Conservation (phyloP, 2,113 vertebrate species). For the Nibea coibor region DNA sequence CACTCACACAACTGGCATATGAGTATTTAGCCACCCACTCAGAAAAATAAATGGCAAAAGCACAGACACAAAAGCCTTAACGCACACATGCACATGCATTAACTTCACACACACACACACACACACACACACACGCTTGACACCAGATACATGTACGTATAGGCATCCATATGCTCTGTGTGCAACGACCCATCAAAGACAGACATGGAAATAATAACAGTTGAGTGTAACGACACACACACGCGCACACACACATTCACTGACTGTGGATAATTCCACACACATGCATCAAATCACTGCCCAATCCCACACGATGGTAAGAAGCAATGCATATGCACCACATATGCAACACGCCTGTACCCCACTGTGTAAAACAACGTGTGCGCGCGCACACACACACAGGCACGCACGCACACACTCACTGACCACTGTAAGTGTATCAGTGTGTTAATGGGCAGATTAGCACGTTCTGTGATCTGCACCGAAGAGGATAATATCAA, state of each 20-base stretch:
- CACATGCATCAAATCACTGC: slow-evolving; percentile 77
- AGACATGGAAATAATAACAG: slow-evolving; percentile 80
- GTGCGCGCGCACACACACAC: slow-evolving; percentile 7
- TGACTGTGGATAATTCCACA: slow-evolving; percentile 72
- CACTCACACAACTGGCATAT: slow-evolving; percentile 72
- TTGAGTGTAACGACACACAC: slow-evolving; percentile 64
- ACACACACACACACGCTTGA: slow-evolving; percentile 53
- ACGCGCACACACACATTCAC: slow-evolving; percentile 39
- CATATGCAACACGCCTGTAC: slow-evolving; percentile 62
- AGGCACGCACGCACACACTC: slow-evolving; percentile 39
- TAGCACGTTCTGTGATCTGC: slow-evolving; percentile 60
- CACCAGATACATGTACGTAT: slow-evolving; percentile 74
- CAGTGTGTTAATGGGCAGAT: slow-evolving; percentile 76
- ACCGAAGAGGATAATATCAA: slow-evolving; percentile 68
- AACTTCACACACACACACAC: slow-evolving; percentile 18
- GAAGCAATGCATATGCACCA: slow-evolving; percentile 65
- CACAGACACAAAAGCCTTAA: slow-evolving; percentile 54
- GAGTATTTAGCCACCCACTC: slow-evolving; percentile 79
- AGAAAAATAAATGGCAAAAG: slow-evolving; percentile 76
- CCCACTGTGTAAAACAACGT: slow-evolving; percentile 49
- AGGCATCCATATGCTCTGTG: slow-evolving; percentile 73
- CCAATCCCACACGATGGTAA: slow-evolving; percentile 53
- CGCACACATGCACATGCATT: slow-evolving; percentile 30
- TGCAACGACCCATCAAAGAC: slow-evolving; percentile 79
- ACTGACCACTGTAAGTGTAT: slow-evolving; percentile 51